Evolutionary conservation across 2,888 invertebrate genomes (phyloP).

Genomic region (Cerastis rubricosa): DNA sequence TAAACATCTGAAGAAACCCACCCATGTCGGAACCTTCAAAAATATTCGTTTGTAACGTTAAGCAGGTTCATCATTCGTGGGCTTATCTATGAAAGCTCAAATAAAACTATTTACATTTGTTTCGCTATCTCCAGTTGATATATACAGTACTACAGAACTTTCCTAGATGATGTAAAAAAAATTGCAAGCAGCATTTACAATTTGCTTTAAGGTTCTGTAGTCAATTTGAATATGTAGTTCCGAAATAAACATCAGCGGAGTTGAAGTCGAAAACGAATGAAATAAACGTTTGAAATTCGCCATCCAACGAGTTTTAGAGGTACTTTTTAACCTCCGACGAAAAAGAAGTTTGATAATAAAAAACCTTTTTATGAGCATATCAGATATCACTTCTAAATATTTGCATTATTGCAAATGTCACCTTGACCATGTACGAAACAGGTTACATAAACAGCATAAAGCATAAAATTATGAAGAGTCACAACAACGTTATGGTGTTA

Average conservation of each 20-base stretch:
- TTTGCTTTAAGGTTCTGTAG: not conserved
- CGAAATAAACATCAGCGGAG: not conserved
- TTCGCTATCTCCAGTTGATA: not conserved
- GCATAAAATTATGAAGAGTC: not conserved
- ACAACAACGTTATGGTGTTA: not conserved
- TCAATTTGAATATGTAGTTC: not conserved
- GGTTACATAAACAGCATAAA: not conserved
- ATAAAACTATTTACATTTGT: constrained; percentile 1
- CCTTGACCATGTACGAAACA: not conserved
- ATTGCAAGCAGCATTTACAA: not conserved
- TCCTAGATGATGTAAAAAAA: not conserved
- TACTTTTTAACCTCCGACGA: not conserved
- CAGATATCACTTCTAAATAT: not conserved
- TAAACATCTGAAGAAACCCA: constrained; percentile 18
- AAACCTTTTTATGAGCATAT: not conserved
- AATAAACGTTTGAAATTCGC: not conserved
- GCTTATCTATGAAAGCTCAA: constrained; percentile 25
- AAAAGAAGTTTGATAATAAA: not conserved
- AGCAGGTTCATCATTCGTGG: constrained; percentile 39
- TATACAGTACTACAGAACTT: not conserved
- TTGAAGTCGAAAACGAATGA: not conserved
- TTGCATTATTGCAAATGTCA: not conserved
- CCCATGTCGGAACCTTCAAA: constrained; percentile 25
- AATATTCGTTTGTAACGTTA: constrained; percentile 41
- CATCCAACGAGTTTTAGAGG: not conserved